Conservation (phyloP, 2,888 invertebrate species). For the Lasioglossum lativentre region DNA sequence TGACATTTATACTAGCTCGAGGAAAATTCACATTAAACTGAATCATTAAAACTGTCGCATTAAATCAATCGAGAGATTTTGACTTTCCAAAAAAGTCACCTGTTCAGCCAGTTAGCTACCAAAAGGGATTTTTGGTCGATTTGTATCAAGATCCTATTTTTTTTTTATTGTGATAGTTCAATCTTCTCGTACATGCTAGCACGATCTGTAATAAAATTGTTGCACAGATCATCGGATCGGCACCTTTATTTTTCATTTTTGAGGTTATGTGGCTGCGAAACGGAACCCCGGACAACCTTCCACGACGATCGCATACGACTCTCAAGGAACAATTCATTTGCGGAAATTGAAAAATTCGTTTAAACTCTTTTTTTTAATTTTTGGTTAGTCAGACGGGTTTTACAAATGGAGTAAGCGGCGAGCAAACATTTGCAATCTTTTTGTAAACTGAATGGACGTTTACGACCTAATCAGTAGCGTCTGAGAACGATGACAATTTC, state of each 20-base stretch:
- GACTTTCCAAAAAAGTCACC: not conserved
- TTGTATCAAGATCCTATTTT: not conserved
- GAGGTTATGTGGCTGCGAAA: not conserved
- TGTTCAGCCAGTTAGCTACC: not conserved
- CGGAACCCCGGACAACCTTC: not conserved
- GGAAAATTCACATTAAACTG: too few species aligned
- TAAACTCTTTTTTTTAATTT: not conserved
- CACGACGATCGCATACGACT: not conserved
- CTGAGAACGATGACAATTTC: not conserved
- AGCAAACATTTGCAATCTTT: not conserved
- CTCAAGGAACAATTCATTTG: not conserved
- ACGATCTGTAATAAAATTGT: constrained; percentile 55
- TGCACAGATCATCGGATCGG: constrained; percentile 46
- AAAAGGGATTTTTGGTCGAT: not conserved
- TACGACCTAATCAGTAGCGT: not conserved
- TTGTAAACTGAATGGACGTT: not conserved
- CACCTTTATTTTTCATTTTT: not conserved
- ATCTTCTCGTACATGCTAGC: not conserved
- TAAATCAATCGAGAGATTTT: not conserved
- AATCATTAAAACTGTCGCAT: too few species aligned
- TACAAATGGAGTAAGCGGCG: not conserved
- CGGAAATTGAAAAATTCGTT: not conserved
- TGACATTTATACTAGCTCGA: not conserved
- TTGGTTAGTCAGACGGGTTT: not conserved
- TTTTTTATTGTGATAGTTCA: not conserved